Conservation (phyloP, 2,888 invertebrate genomes). For the Epirrhoe tristata region DNA sequence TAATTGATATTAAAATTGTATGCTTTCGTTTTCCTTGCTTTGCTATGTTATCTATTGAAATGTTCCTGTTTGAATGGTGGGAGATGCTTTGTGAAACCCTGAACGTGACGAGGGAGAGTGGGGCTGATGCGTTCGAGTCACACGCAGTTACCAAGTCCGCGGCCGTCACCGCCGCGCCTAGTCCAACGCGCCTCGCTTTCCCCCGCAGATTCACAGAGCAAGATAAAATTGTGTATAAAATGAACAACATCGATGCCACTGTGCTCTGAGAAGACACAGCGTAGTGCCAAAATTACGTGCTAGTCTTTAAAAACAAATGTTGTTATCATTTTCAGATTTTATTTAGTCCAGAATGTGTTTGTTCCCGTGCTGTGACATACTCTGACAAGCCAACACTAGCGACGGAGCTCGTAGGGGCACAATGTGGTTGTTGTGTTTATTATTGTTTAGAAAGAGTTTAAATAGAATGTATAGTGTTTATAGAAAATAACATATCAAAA, state of each 20-base stretch:
- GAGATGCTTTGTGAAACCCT: constrained; percentile 70
- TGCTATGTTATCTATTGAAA: constrained; percentile 64
- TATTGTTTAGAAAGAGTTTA: constrained; percentile 47
- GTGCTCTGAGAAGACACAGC: constrained; percentile 72
- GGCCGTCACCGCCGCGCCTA: constrained; percentile 34
- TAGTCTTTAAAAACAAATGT: constrained; percentile 83
- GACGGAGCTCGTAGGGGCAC: constrained; percentile 57
- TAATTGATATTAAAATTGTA: constrained; percentile 59
- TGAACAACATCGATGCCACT: constrained; percentile 80
- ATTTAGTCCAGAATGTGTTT: constrained; percentile 85
- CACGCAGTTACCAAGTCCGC: constrained; percentile 33
- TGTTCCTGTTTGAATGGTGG: constrained; percentile 63
- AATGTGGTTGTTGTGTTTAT: constrained; percentile 65
- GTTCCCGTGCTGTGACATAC: constrained; percentile 83
- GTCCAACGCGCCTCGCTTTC: constrained; percentile 38
- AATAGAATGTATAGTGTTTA: constrained; percentile 41
- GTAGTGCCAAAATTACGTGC: constrained; percentile 85
- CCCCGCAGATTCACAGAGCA: constrained; percentile 68
- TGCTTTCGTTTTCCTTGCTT: constrained; percentile 71
- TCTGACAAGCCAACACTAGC: constrained; percentile 81
- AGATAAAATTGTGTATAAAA: constrained; percentile 62
- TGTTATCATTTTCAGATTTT: constrained; percentile 85
- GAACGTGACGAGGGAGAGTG: constrained; percentile 44
- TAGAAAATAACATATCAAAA: constrained; percentile 46
- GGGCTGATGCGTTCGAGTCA: constrained; percentile 17